Evolutionary conservation across 2,113 vertebrate species (phyloP).

Genomic region (Chiloscyllium plagiosum): DNA sequence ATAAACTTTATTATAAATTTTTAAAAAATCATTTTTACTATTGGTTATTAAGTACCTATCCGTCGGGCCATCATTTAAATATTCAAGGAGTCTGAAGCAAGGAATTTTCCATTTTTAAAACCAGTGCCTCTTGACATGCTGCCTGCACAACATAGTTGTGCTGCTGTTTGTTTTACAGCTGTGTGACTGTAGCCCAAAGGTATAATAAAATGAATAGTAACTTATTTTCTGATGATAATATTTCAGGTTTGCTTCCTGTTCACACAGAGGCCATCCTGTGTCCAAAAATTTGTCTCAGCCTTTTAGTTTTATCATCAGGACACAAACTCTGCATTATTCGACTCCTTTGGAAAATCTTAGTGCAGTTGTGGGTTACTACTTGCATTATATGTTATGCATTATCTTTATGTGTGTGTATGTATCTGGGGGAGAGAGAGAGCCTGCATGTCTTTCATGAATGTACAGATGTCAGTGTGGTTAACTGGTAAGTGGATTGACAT

Average conservation of each 20-base stretch:
- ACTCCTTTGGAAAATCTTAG: not conserved
- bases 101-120: not conserved
- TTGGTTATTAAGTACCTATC: not conserved
- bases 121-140: not conserved
- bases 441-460: not conserved
- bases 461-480: conserved; percentile 20
- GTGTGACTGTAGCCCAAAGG: conserved; percentile 22
- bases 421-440: not conserved
- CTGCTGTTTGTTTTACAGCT: not conserved
- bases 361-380: not conserved
- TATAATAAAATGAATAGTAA: not conserved
- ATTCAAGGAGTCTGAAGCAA: not conserved
- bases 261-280: not conserved
- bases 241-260: not conserved
- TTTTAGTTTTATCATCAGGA: not conserved
- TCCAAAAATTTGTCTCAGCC: not conserved
- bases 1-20: conserved; percentile 22
- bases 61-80: not conserved
- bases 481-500: conserved; percentile 1
- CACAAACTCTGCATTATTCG: conserved; percentile 1
- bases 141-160: not conserved
- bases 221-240: conserved; percentile 1
- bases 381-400: not conserved
- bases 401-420: not conserved
- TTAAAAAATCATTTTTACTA: conserved; percentile 10